Evolutionary conservation across 2,888 invertebrate species (phyloP).

Genomic region (Athripsodes cinereus): DNA sequence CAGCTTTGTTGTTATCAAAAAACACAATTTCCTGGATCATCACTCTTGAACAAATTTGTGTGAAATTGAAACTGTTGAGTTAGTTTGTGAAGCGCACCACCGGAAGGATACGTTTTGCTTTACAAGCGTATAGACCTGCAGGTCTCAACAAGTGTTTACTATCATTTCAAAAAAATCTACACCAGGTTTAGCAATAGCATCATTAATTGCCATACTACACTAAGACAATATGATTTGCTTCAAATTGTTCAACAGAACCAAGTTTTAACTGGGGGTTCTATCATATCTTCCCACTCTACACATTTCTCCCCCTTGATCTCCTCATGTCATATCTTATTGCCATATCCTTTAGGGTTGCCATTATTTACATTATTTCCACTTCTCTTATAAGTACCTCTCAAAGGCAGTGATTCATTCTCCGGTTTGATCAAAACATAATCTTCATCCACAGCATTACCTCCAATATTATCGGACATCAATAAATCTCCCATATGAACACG

Average conservation of each 20-base stretch:
- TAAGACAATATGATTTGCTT: too few species aligned
- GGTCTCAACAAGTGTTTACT: too few species aligned
- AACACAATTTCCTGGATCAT: too few species aligned
- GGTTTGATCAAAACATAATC: constrained; percentile 41
- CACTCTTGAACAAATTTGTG: too few species aligned
- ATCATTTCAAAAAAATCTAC: too few species aligned
- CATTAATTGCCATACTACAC: too few species aligned
- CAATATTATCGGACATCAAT: constrained; percentile 37
- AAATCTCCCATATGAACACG: constrained; percentile 15
- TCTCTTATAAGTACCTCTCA: constrained; percentile 10
- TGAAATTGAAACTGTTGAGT: too few species aligned
- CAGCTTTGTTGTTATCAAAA: too few species aligned
- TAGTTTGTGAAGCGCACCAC: too few species aligned
- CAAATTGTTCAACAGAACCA: constrained; percentile 46
- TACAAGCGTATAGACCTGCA: too few species aligned
- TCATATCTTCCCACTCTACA: constrained; percentile 42
- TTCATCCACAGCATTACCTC: constrained; percentile 39
- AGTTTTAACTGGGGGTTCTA: constrained; percentile 42
- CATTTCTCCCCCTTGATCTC: constrained; percentile 31
- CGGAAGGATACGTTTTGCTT: too few species aligned
- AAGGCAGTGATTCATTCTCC: constrained; percentile 23
- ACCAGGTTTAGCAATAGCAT: too few species aligned
- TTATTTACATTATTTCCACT: constrained; percentile 17
- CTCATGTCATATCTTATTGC: constrained; percentile 29
- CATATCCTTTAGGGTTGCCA: constrained; percentile 18